Evolutionary conservation across 2,797 vertebrate species (phyloP).

Genomic region (Allobates femoralis): DNA sequence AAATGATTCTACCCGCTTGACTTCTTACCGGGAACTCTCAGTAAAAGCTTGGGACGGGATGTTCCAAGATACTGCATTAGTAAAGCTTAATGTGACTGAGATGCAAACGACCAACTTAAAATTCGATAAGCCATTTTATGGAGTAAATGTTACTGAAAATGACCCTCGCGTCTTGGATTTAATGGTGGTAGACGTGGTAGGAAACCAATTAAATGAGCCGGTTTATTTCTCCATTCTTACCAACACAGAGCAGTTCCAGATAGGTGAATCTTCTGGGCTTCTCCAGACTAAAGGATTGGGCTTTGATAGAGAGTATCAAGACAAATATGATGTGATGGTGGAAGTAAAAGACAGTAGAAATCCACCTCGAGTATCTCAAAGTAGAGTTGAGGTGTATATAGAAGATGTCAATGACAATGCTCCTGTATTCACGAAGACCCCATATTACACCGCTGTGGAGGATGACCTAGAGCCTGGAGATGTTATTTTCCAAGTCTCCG

Average conservation of each 20-base stretch:
- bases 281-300: slow-evolving; percentile 85
- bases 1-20: slow-evolving; percentile 76
- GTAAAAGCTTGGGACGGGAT: slow-evolving; percentile 88
- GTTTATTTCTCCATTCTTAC: slow-evolving; percentile 85
- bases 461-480: slow-evolving; percentile 91
- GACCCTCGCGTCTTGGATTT: slow-evolving; percentile 77
- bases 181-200: slow-evolving; percentile 79
- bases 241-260: slow-evolving; percentile 81
- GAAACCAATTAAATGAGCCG: slow-evolving; percentile 88
- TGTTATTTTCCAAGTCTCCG: slow-evolving; percentile 90
- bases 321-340: slow-evolving; percentile 82
- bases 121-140: slow-evolving; percentile 81
- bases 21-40: slow-evolving; percentile 76
- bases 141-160: slow-evolving; percentile 83
- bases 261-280: slow-evolving; percentile 85
- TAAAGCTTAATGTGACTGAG: slow-evolving; percentile 81
- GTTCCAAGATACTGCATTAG: slow-evolving; percentile 80
- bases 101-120: slow-evolving; percentile 76
- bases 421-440: slow-evolving; percentile 88
- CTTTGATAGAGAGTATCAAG: slow-evolving; percentile 88
- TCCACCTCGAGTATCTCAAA: slow-evolving; percentile 83
- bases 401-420: slow-evolving; percentile 92
- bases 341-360: slow-evolving; percentile 85
- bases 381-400: slow-evolving; percentile 85
- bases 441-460: slow-evolving; percentile 86